Conservation (phyloP, 2,797 vertebrate genomes). For the Rhyacichthys aspro region DNA sequence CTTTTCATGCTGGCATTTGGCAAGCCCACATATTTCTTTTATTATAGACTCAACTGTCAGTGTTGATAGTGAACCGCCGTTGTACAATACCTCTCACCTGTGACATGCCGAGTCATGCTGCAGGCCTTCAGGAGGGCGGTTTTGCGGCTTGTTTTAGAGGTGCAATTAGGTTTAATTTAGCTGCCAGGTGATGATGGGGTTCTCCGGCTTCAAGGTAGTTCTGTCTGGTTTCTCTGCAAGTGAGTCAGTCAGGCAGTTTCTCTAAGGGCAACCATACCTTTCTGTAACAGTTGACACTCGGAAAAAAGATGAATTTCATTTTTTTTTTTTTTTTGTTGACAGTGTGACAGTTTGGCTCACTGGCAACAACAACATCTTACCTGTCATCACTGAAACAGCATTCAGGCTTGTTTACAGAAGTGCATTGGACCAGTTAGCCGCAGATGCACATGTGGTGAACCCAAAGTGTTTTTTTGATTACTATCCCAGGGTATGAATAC, state of each 20-base stretch:
- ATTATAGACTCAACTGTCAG: slow-evolving; percentile 45
- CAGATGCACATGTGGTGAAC: slow-evolving; percentile 6
- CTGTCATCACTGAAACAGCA: too few species aligned
- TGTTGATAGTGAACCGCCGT: slow-evolving; percentile 36
- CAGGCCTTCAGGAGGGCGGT: slow-evolving; percentile 48
- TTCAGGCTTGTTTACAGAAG: too few species aligned
- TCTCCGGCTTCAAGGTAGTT: slow-evolving; percentile 28
- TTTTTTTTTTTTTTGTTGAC: slow-evolving; percentile 12
- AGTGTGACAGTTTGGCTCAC: slow-evolving; percentile 12
- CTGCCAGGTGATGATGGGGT: slow-evolving; percentile 56
- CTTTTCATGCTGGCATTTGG: slow-evolving; percentile 28
- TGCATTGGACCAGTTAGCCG: too few species aligned
- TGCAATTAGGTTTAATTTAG: slow-evolving; percentile 70
- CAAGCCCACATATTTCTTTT: slow-evolving; percentile 48
- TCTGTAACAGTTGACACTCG: slow-evolving; percentile 14
- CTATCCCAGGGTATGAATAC: slow-evolving; percentile 19
- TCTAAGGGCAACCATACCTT: slow-evolving; percentile 17
- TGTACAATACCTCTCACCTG: slow-evolving; percentile 47
- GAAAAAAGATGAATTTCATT: slow-evolving; percentile 2
- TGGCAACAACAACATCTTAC: neutral
- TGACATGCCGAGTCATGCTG: slow-evolving; percentile 67
- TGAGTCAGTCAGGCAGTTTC: slow-evolving; percentile 49
- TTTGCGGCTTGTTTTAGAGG: slow-evolving; percentile 55
- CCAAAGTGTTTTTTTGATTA: slow-evolving; percentile 34
- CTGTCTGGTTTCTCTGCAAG: slow-evolving; percentile 64